Conservation (phyloP, 2,113 vertebrate genomes). For the Gracilinanus agilis region DNA sequence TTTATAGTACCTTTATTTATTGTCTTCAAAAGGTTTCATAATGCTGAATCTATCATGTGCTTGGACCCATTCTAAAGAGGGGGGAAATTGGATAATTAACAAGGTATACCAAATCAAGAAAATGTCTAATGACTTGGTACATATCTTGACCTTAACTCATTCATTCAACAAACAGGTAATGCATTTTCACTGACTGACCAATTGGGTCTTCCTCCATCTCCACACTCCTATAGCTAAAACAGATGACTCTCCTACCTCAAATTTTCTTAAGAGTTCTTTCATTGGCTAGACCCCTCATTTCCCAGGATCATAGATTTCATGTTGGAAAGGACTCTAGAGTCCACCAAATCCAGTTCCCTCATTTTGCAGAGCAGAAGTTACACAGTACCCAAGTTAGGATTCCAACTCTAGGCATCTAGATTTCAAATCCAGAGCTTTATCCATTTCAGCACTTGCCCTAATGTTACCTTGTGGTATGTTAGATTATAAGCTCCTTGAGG, state of each 20-base stretch:
- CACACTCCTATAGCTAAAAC: not conserved
- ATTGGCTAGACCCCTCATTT: not conserved
- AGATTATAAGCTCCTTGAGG: not conserved
- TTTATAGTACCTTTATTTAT: not conserved
- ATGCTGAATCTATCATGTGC: not conserved
- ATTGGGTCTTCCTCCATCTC: not conserved
- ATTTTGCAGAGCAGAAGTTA: not conserved
- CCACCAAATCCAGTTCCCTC: not conserved
- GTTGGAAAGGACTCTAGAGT: not conserved
- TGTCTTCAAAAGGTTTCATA: not conserved
- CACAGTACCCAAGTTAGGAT: not conserved
- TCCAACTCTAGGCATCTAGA: not conserved
- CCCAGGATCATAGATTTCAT: not conserved
- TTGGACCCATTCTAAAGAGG: slow-evolving; percentile 16
- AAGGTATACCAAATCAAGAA: not conserved
- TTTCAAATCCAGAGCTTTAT: not conserved
- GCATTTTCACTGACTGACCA: not conserved
- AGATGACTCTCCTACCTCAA: not conserved
- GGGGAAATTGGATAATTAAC: not conserved
- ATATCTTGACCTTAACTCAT: not conserved
- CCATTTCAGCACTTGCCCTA: not conserved
- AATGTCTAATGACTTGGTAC: not conserved
- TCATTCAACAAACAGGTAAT: not conserved
- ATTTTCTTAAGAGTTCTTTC: not conserved
- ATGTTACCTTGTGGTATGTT: not conserved